phyloP scores from a whole-genome alignment of 2,113 vertebrate species.

The Actenoides hombroni region DNA sequence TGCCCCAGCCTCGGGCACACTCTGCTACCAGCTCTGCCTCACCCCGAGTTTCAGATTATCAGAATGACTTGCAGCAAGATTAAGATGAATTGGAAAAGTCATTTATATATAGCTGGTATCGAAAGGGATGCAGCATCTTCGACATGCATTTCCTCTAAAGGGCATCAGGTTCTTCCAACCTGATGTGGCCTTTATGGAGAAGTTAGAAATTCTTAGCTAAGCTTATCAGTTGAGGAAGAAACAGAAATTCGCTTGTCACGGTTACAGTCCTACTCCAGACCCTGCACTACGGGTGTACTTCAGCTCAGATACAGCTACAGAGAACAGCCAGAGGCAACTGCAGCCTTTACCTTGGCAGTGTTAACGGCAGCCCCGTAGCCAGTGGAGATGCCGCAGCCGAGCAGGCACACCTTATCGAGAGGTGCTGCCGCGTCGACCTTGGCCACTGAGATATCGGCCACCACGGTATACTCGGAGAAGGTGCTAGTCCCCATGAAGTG shows the following conservation, averaged over 20 bases:
- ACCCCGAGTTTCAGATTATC: neutral
- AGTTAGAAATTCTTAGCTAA: neutral
- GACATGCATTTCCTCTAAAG: neutral
- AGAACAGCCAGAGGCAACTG: neutral
- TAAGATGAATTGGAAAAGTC: neutral
- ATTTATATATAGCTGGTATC: neutral
- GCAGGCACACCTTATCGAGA: slow-evolving; percentile 81
- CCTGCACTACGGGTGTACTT: neutral
- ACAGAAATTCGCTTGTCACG: neutral
- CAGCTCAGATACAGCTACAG: neutral
- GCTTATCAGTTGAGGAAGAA: neutral
- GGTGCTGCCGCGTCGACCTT: slow-evolving; percentile 78
- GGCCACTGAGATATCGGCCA: slow-evolving; percentile 81
- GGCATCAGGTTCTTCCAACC: neutral
- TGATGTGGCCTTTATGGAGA: neutral
- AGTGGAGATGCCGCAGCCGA: slow-evolving; percentile 84
- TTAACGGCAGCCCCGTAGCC: slow-evolving; percentile 82
- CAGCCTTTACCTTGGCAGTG: slow-evolving; percentile 76
- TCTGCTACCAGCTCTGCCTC: neutral
- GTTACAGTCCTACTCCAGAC: neutral
- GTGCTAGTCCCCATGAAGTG: slow-evolving; percentile 87
- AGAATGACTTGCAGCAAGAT: neutral
- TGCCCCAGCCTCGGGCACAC: neutral
- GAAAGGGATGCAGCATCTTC: neutral
- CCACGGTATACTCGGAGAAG: slow-evolving; percentile 82